Base-by-base conservation (phyloP, 2,113 vertebrate genomes). In the Raja brachyura region DNA sequence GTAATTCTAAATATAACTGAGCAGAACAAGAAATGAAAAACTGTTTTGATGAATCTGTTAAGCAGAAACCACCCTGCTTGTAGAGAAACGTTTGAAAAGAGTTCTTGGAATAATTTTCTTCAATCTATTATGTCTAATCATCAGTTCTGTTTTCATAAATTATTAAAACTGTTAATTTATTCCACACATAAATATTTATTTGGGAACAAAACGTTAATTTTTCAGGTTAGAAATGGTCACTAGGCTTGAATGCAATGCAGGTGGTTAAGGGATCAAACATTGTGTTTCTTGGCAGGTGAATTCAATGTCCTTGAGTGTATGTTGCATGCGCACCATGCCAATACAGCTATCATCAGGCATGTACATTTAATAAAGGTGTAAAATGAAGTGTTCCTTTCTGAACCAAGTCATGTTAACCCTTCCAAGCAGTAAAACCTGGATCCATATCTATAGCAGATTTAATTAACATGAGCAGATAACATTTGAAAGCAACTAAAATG, bases 1-100 rank as follows among this genome's bases (percentile, higher is more conserved):
- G 66, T 66, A 92, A 54, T 92, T 39, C 90, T 92, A 73, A 92
- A 90, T 68, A 90, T 90, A 90, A 90, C 70, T 90, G 88, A 90
- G 63, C 88, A 39, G 88, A 90, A 70, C 31, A 39, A 90, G 88
- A 68, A 70, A 70, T 90, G 61, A 68, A 90, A n/a, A 92, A 73
- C 39, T 48, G 66, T 20, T 73, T 48, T 92, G 90, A 92, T 48
- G 70, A 92, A 92, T 92, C 66, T 92, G 18, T 33, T 73, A 73
- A 39, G 63, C 31, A 90, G 39, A 70, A 48, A 28, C 39, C 10
- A 6, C 90, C 90, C 33, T 92, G 33, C 3, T 92, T 68, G 39
- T 90, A 88, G n/a, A 31, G n/a, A n/a, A n/a, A n/a, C n/a, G n/a
- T n/a, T n/a, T n/a, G n/a, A 28, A 88, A 86, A 39, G 68, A 73